phyloP scores from a whole-genome alignment of 2,113 vertebrate species.

The Synodontis membranacea region DNA sequence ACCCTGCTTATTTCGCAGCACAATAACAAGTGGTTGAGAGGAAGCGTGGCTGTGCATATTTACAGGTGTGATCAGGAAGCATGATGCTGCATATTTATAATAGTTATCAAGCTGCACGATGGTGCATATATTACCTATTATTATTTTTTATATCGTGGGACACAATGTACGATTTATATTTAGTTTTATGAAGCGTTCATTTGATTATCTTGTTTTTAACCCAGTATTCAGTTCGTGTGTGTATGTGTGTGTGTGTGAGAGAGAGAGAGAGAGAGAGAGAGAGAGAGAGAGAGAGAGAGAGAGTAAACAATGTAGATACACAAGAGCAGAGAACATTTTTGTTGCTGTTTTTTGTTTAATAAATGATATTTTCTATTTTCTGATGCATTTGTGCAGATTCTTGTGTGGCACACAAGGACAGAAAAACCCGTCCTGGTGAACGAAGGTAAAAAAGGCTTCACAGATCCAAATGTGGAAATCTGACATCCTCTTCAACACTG shows the following conservation, averaged over 20 bases:
- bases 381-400: slow-evolving; percentile 78
- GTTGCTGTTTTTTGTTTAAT: background rate
- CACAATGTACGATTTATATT: background rate
- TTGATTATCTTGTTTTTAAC: background rate
- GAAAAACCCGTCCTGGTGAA: slow-evolving; percentile 98
- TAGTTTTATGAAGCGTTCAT: background rate
- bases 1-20: slow-evolving; percentile 12
- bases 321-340: background rate
- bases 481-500: slow-evolving; percentile 67
- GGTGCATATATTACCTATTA: slow-evolving; percentile 14
- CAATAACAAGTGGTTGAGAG: slow-evolving; percentile 10
- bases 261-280: too few species aligned
- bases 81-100: slow-evolving; percentile 16
- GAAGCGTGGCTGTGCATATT: slow-evolving; percentile 14
- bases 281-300: background rate
- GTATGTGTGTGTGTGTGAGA: slow-evolving; percentile 39
- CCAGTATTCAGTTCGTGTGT: slow-evolving; percentile 16
- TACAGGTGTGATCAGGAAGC: background rate
- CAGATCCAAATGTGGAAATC: slow-evolving; percentile 95
- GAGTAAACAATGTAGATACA: slow-evolving; percentile 11
- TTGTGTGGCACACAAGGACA: slow-evolving; percentile 98
- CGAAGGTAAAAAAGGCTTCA: slow-evolving; percentile 97
- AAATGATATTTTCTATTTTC: slow-evolving; percentile 4
- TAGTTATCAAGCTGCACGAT: background rate
- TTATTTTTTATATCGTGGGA: background rate